These are phyloP conservation scores for Lepidothrix coronata DNA, from an alignment of 2,113 vertebrate genomes.

Conservation along the genomic window DNA sequence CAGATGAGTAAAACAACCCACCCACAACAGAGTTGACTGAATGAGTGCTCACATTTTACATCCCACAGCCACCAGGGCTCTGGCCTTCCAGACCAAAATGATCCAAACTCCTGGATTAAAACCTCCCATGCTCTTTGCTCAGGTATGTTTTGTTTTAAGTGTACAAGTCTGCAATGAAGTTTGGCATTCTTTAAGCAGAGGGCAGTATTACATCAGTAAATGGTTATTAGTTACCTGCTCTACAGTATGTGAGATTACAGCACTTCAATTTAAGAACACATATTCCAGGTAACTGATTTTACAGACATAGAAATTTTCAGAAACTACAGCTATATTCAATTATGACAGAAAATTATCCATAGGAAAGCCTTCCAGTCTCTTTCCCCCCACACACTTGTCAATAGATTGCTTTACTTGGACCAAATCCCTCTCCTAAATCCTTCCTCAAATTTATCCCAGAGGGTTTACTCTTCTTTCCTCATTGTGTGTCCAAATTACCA, in stretches of 20 bases:
- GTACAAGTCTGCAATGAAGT: slow-evolving; percentile 2
- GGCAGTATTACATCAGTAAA: slow-evolving; percentile 51
- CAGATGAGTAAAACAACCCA: not conserved
- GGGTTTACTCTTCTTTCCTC: not conserved
- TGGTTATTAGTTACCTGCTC: not conserved
- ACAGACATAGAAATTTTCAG: not conserved
- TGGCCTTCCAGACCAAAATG: not conserved
- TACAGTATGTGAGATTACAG: not conserved
- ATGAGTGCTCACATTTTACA: not conserved
- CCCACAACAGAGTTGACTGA: not conserved
- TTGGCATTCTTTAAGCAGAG: slow-evolving; percentile 51
- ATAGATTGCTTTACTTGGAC: not conserved
- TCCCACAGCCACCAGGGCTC: not conserved
- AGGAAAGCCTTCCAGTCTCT: not conserved
- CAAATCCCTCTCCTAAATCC: not conserved
- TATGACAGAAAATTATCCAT: not conserved
- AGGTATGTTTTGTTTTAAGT: not conserved
- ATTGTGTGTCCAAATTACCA: not conserved
- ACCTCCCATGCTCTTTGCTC: not conserved
- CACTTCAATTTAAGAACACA: not conserved
- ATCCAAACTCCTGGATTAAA: not conserved
- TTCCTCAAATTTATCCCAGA: not conserved
- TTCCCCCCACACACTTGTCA: not conserved
- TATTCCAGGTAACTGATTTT: not conserved
- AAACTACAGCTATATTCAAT: not conserved